Evolutionary conservation across 2,113 vertebrate species (phyloP), one percentile per base, ranked within the genome.

Genomic region (Notechis scutatus): DNA sequence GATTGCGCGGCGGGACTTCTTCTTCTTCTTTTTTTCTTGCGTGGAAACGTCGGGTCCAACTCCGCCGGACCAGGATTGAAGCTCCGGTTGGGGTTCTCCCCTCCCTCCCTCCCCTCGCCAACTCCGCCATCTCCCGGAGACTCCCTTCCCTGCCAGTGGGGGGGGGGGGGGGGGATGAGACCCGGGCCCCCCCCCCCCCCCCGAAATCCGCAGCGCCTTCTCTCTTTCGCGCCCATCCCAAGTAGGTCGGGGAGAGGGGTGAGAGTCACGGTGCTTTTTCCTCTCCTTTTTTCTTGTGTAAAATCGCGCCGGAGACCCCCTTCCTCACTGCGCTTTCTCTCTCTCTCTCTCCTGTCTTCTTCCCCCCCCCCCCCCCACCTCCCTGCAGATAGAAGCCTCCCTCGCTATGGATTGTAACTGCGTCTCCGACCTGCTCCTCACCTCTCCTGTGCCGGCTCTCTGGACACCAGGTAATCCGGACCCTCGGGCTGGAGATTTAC

Each of bases 341-440:
- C 18, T 23, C 57, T n/a, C n/a, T n/a, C 21, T 23, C 18, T 56
- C 47, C 85, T 87, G 21, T n/a, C 21, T 9, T 10, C 42, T 42
- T 42, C 2, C 59, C 59, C 26, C 1, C 1, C 39, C 92, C n/a
- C 29, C 5, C 93, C 92, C 64, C 93, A 57, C 94, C 95, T 3
- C 91, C 26, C 24, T 81, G 56, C 91, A 98, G 97, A 97, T 98
- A 97, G 91, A 96, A 96, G 93, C 96, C 97, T 96, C 96, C 93
- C 91, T 89, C 96, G 95, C 95, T 96, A 99, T 99, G 99, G 99
- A 99, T 97, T 99, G 98, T 97, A 99, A 98, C 98, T 99, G 99
- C 95, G 98, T 99, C 96, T 99, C 98, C 95, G 98, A 99, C 95
- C 97, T 99, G 95, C 98, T 99, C 94, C 98, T 99, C 95, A 97